Percentiles rank a stretch among this genome's conserved stretches.
Evolutionary conservation across 2,113 vertebrate genomes (phyloP).

Genomic region (Myiagra hebetior): DNA sequence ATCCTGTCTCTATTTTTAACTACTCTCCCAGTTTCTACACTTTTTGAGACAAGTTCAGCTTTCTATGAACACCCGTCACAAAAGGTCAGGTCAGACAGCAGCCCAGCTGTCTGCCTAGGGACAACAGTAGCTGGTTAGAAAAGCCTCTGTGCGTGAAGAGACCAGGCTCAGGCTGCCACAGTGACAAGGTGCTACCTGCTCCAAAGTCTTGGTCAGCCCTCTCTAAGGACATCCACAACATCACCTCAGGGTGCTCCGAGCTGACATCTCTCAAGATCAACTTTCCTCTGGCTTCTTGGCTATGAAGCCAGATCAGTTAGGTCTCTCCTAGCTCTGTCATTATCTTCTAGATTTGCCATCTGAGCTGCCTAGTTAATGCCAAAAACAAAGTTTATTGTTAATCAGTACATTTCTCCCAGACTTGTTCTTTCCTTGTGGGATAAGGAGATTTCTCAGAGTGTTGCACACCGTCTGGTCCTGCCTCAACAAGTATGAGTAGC

Average conservation of each 20-base stretch:
- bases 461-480: not conserved
- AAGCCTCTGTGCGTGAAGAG: not conserved
- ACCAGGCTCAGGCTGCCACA: fast-evolving
- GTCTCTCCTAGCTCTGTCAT: not conserved
- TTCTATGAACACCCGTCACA: not conserved
- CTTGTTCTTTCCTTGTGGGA: not conserved
- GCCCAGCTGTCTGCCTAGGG: not conserved
- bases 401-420: not conserved
- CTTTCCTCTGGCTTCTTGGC: not conserved
- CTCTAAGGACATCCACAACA: fast-evolving
- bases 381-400: not conserved
- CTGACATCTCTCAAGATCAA: not conserved
- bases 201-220: not conserved
- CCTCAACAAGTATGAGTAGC: not conserved
- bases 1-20: not conserved
- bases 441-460: not conserved
- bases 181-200: not conserved
- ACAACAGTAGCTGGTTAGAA: not conserved
- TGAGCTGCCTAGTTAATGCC: not conserved
- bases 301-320: not conserved
- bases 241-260: not conserved
- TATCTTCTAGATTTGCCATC: not conserved
- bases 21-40: not conserved
- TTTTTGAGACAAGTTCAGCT: not conserved
- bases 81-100: not conserved